Evolutionary conservation across 2,888 invertebrate genomes (phyloP), one percentile per base, ranked within the genome.

Genomic region (Cataglyphis altisquamis): DNA sequence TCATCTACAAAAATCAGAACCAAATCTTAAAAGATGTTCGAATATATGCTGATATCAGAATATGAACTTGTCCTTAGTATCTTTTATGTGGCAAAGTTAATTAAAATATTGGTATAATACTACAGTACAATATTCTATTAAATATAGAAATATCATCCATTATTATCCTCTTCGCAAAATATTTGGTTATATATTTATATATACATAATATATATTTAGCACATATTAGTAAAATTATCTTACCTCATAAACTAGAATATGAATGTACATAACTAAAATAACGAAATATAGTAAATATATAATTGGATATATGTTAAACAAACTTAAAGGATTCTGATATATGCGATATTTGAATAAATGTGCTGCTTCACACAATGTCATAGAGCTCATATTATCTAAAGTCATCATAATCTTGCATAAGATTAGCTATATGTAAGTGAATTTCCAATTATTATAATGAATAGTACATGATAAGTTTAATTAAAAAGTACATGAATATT

Each of bases 121-220:
- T 70, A 81, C 45, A 21, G 36, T 57, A 63, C 55, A 73, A 70
- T 77, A 80, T 57, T 55, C 68, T 60, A 87, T 84, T 85, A 75
- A 84, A 85, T 67, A 87, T 85, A 78, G 60, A 64, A 80, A 77
- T 72, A 72, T 89, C 85, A 87, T 72, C 57, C 75, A 62, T 86
- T 87, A 70, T 82, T 78, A 82, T 70, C 68, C 55, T 45, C 45
- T 82, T 63, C 18, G 66, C 63, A 41, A 80, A 67, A 68, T 32
- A 68, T 87, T 86, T 84, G 80, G 77, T 86, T 88, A 89, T 87
- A 88, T 88, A 90, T 86, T 87, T 89, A 87, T 86, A 89, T 85
- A 67, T 80, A 80, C 87, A 62, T 72, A 64, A 62, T 68, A 67
- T 87, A 63, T 68, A 88, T 52, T 52, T 52, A 52, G 52, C 52